Evolutionary conservation across 2,113 vertebrate species (phyloP).

Genomic region (Perccottus glenii): DNA sequence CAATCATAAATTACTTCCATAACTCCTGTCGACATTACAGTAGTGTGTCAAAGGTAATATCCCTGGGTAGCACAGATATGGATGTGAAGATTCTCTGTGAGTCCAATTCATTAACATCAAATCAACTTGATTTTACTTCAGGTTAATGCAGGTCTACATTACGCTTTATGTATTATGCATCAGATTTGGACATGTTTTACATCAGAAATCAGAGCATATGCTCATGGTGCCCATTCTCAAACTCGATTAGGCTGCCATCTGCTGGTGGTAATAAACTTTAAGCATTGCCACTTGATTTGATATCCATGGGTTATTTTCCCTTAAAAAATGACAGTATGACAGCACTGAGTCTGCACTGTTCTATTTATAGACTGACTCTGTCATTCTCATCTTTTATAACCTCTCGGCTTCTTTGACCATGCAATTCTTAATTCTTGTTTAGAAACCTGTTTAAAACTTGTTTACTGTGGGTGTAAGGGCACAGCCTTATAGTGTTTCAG

Average conservation of each 20-base stretch:
- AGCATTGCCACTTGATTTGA: too few relatives aligned
- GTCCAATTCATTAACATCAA: background rate
- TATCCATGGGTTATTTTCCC: too few relatives aligned
- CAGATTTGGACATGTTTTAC: background rate
- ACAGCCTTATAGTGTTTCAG: too few relatives aligned
- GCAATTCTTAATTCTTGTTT: too few relatives aligned
- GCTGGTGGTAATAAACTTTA: constrained; percentile 28
- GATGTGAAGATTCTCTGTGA: background rate
- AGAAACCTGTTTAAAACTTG: too few relatives aligned
- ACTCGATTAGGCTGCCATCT: constrained; percentile 65
- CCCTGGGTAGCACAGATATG: background rate
- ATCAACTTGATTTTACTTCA: background rate
- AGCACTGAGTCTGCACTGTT: too few relatives aligned
- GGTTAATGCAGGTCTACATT: background rate
- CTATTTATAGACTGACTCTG: too few relatives aligned
- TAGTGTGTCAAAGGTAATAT: background rate
- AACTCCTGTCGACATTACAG: background rate
- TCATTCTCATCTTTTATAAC: too few relatives aligned
- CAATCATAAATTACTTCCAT: too few relatives aligned
- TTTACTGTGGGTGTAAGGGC: too few relatives aligned
- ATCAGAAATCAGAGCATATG: background rate
- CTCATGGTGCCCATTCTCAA: background rate
- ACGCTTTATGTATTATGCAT: background rate
- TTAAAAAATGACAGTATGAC: too few relatives aligned
- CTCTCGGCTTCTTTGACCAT: too few relatives aligned